phyloP scores from a whole-genome alignment of 1,140 invertebrate genomes.

The Rhopalosiphum padi region DNA sequence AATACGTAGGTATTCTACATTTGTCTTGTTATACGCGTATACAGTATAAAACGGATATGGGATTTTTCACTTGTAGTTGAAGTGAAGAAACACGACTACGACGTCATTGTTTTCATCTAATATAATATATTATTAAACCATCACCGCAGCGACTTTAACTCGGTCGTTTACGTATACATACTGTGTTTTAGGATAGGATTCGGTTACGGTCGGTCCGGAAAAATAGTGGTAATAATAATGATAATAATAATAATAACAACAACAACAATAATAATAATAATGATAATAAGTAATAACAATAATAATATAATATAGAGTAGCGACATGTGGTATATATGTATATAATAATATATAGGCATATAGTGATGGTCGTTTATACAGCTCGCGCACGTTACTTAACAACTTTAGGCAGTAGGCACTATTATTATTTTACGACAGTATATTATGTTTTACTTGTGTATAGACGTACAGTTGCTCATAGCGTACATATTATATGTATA shows the following conservation, averaged over 20 bases:
- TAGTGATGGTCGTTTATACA: background rate
- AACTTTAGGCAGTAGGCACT: background rate
- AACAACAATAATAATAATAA: background rate
- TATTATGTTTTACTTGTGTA: background rate
- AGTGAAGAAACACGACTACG: background rate
- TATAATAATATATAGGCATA: background rate
- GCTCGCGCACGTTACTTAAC: background rate
- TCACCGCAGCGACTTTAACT: background rate
- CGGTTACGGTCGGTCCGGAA: background rate
- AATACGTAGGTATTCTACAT: background rate
- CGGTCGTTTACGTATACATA: background rate
- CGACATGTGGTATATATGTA: background rate
- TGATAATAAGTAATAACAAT: slow-evolving; percentile 8
- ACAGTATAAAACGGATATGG: background rate
- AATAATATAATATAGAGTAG: slow-evolving; percentile 9
- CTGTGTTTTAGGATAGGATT: background rate
- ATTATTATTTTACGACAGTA: slow-evolving; percentile 1
- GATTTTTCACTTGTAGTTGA: background rate
- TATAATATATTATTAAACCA: background rate
- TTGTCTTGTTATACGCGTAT: background rate
- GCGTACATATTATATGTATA: background rate
- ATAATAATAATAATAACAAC: background rate
- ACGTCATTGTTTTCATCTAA: background rate
- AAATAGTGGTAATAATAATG: background rate
- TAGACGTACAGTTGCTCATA: background rate